phyloP scores from a whole-genome alignment of 1,140 invertebrate genomes.

The Papilio aristodemus region DNA sequence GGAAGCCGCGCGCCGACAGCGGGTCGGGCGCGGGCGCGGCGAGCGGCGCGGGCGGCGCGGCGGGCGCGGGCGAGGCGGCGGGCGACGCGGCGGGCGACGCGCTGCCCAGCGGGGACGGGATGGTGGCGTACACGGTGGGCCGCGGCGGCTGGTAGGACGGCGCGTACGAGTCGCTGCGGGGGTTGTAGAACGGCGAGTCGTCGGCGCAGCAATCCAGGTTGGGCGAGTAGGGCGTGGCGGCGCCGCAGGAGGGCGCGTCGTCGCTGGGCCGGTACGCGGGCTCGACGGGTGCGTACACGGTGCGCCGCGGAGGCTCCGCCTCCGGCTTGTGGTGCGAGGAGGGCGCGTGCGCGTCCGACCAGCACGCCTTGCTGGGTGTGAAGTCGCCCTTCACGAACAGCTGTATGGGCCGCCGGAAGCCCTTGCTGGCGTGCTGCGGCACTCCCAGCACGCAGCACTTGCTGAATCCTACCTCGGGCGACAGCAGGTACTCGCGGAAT shows the following conservation, averaged over 20 bases:
- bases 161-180: slow-evolving; percentile 75
- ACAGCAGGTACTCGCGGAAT: slow-evolving; percentile 94
- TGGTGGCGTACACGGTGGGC: slow-evolving; percentile 75
- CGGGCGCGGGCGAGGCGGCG: slow-evolving; percentile 46
- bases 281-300: slow-evolving; percentile 82
- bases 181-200: slow-evolving; percentile 79
- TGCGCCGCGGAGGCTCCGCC: slow-evolving; percentile 75
- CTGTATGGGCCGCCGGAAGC: slow-evolving; percentile 93
- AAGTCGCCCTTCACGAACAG: slow-evolving; percentile 89
- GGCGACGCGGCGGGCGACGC: slow-evolving; percentile 64
- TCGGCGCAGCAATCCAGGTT: slow-evolving; percentile 70
- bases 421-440: slow-evolving; percentile 91
- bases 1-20: slow-evolving; percentile 58
- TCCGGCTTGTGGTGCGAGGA: slow-evolving; percentile 71
- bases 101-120: slow-evolving; percentile 66
- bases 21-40: slow-evolving; percentile 54
- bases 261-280: slow-evolving; percentile 81
- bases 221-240: slow-evolving; percentile 74
- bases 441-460: slow-evolving; percentile 92
- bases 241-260: slow-evolving; percentile 73
- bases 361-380: slow-evolving; percentile 78
- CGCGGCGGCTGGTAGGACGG: slow-evolving; percentile 75
- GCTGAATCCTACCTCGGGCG: slow-evolving; percentile 94
- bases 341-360: slow-evolving; percentile 77
- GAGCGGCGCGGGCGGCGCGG: slow-evolving; percentile 60